Evolutionary conservation across 2,113 vertebrate species (phyloP), one percentile per base, ranked within the genome.

Genomic region (Onychorhynchus coronatus): DNA sequence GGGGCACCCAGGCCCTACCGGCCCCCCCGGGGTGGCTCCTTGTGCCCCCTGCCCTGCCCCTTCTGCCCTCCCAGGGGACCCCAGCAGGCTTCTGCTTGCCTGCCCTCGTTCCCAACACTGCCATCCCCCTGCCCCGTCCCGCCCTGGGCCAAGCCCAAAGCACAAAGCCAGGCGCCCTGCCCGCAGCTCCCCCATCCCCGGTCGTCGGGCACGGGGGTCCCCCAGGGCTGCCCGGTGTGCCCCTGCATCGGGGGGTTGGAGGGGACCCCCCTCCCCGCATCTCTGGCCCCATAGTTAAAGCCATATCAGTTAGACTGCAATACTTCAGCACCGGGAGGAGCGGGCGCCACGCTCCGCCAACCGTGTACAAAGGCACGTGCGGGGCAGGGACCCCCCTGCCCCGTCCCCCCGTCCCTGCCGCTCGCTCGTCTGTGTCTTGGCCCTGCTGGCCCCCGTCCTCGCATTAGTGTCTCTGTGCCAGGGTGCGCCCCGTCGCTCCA

Each of bases 281-380:
- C 96, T 94, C 85, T 88, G 90, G 88, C 93, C 87, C 87, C 94
- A 98, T 98, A 98, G 98, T 98, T 98, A 98, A 98, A 98, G 98
- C 98, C 98, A 98, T 98, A 98, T 98, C 98, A 98, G 98, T 98
- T 98, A 98, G 98, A 98, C 97, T 98, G 98, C 98, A 98, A 98
- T 98, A 98, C 98, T 98, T 97, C 97, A 97, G 97, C 37, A 92
- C 91, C 92, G 65, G 94, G 84, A 94, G 91, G 85, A 95, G 95
- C 78, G n/a, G 86, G 95, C 95, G 55, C 89, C 70, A 19, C 89
- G 86, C 91, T 94, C 89, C 92, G 27, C 95, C 90, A 1, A 96
- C 93, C 95, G 62, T 96, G 95, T 96, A 96, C 87, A 97, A 96
- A 97, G 91, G 97, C 96, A 96, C 94, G 95, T 92, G 72, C 35